Evolutionary conservation across 2,888 invertebrate genomes (phyloP).

Genomic region (Rhagonycha fulva): DNA sequence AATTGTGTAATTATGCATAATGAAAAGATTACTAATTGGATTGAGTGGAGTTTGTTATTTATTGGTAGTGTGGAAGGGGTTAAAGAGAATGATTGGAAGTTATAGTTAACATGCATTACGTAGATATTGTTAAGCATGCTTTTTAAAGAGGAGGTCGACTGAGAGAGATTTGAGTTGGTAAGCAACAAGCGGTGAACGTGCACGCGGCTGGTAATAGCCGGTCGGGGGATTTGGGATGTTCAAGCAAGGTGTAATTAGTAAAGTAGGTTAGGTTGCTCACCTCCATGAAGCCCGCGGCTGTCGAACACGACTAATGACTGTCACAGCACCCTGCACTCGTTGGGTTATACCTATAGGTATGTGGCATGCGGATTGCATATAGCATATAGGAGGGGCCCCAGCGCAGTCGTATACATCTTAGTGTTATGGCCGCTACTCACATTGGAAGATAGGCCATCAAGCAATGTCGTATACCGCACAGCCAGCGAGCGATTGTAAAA

Average conservation of each 20-base stretch:
- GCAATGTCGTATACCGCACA: slow-evolving; percentile 59
- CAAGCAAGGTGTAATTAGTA: slow-evolving; percentile 48
- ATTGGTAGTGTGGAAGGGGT: background rate
- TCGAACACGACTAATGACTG: slow-evolving; percentile 57
- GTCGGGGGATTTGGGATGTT: slow-evolving; percentile 38
- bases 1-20: background rate
- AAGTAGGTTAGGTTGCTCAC: slow-evolving; percentile 54
- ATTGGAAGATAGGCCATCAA: slow-evolving; percentile 70
- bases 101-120: background rate
- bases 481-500: slow-evolving; percentile 64
- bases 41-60: background rate
- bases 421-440: slow-evolving; percentile 67
- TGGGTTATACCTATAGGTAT: slow-evolving; percentile 55
- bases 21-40: background rate
- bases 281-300: slow-evolving; percentile 52
- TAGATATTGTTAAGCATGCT: slow-evolving; percentile 2
- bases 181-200: slow-evolving; percentile 44
- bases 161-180: slow-evolving; percentile 28
- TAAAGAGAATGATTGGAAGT: background rate
- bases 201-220: slow-evolving; percentile 41
- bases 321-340: slow-evolving; percentile 55
- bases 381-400: slow-evolving; percentile 58
- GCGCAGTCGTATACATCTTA: slow-evolving; percentile 68
- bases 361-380: slow-evolving; percentile 57
- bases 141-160: slow-evolving; percentile 11